Evolutionary conservation across 2,113 vertebrate species (phyloP), one percentile per base, ranked within the genome.

Genomic region (Notechis scutatus): DNA sequence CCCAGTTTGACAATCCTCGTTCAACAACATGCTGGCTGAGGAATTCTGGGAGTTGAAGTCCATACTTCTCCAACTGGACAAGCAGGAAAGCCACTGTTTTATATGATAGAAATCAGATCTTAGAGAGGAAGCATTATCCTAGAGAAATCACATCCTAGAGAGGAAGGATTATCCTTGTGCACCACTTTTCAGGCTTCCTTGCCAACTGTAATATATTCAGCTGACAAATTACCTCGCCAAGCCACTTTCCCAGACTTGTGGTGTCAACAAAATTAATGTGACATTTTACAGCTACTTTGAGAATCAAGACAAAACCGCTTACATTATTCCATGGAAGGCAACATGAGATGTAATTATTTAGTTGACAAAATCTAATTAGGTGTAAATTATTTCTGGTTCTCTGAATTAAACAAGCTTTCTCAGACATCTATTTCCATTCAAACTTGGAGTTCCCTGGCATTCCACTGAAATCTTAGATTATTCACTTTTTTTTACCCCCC

Each of bases 311-410:
- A 93, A 95, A 97, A 94, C 96, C 96, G 96, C 96, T 96, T 96
- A 96, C 97, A 97, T 98, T 97, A 98, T 97, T 96, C 97, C 95
- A 94, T 56, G 0, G 96, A 96, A 93, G 96, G 96, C 97, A 97
- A 97, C 96, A 15, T 95, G 97, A 97, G 96, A 96, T 87, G 23
- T 96, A 97, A 97, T 98, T 97, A 97, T 96, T 98, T 96, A 97
- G 97, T 96, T 97, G 97, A 97, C 96, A 98, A 98, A 98, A 98
- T 97, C 97, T 98, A 98, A 98, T 98, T 98, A 98, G 96, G 97
- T 97, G 95, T 97, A 97, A 98, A 98, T 98, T 97, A 97, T 98
- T 98, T 97, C 97, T 95, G 96, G 97, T 97, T 97, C 95, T 95
- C 96, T 96, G 96, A 97, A 98, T 98, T 97, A 98, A 94, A 97